Evolutionary conservation across 2,797 vertebrate genomes (phyloP), one percentile per base, ranked within the genome.

Genomic region (Gambusia yucatana): DNA sequence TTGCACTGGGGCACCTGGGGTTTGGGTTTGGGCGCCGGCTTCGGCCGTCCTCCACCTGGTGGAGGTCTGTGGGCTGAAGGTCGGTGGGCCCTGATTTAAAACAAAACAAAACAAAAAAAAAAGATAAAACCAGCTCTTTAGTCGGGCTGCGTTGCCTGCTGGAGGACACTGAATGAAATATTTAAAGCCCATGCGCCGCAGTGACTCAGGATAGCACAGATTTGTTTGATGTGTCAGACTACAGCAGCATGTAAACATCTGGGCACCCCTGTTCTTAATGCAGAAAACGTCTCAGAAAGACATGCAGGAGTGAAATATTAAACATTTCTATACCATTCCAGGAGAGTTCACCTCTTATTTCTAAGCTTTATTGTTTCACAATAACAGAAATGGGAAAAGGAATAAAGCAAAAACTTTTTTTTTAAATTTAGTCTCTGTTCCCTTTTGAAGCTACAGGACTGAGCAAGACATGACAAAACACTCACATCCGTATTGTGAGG

Each of bases 1-100:
- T 96, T 97, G 95, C 98, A 99, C 93, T 99, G 98, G 0, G 98
- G 98, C 75, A 99, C 97, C 92, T 98, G 97, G 52, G 98, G 98
- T 93, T 99, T 99, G 17, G 98, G 98, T 87, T 99, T 99, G 47
- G 98, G 98, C 63, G 97, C 96, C 1, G 98, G 98, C 86, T 99
- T 99, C 22, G 98, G 98, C 36, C 98, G 93, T 2, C 98, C 98
- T 11, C 97, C 98, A 9, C 97, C 98, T 0, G 98, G 98, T 0
- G 96, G 46, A 0, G 98, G 98, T 0, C 97, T 94, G 89, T 85
- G 97, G 74, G 94, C 95, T 0, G 96, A 97, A 16, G 97, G 96
- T 84, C 98, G 96, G 87, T 97, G 96, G 33, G 95, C 96, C 0
- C 98, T 99, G 85, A 70, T 39, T 75, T 1, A 44, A 30, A 50